Percentiles rank a stretch among this genome's conserved stretches.
Evolutionary conservation across 1,140 invertebrate species (phyloP).

Genomic region (Mya arenaria): DNA sequence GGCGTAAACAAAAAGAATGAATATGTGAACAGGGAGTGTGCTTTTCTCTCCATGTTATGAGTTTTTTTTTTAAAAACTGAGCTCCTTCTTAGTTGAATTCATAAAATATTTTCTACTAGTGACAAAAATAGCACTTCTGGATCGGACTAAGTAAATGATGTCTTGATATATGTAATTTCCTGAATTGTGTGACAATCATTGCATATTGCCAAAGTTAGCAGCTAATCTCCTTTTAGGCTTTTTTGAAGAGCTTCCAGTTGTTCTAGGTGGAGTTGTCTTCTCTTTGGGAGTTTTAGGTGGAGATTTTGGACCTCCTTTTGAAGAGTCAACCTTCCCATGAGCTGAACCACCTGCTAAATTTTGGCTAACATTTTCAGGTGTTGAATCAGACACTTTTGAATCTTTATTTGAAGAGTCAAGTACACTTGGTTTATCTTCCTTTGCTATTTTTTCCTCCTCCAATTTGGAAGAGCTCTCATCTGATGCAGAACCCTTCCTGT

Average conservation of each 20-base stretch:
- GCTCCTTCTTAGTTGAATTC: too few species aligned
- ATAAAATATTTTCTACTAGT: too few species aligned
- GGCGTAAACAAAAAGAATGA: too few species aligned
- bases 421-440: not conserved
- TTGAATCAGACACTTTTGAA: not conserved
- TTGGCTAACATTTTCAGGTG: not conserved
- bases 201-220: constrained; percentile 35
- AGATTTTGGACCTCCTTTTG: not conserved
- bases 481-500: constrained; percentile 21
- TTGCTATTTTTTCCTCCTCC: not conserved
- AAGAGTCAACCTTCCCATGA: not conserved
- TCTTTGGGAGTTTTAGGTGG: constrained; percentile 15
- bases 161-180: too few species aligned
- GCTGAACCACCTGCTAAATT: not conserved
- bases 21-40: too few species aligned
- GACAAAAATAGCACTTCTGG: too few species aligned
- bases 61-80: too few species aligned
- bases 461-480: constrained; percentile 9
- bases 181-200: too few species aligned
- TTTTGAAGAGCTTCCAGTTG: not conserved
- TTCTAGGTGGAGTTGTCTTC: not conserved
- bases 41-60: too few species aligned
- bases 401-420: not conserved
- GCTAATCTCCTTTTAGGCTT: constrained; percentile 22
- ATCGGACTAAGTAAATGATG: too few species aligned